Evolutionary conservation across 2,797 vertebrate species (phyloP).

Genomic region (Karalla daura): DNA sequence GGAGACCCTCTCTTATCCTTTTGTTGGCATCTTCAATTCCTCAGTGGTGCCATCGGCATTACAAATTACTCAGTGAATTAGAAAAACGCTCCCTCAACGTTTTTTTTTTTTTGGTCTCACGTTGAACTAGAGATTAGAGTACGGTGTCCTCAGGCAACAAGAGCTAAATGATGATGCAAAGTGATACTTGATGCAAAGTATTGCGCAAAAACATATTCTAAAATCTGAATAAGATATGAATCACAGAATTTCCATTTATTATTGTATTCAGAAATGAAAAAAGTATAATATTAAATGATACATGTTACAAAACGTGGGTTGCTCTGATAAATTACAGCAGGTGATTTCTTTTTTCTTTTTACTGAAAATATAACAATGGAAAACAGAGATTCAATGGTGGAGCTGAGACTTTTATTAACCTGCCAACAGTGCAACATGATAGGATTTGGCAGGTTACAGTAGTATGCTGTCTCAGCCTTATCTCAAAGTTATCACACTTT

Average conservation of each 20-base stretch:
- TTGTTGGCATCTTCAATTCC: slow-evolving; percentile 15
- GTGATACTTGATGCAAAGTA: not conserved
- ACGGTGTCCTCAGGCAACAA: not conserved
- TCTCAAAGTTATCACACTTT: not conserved
- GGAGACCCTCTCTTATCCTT: not conserved
- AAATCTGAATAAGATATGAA: not conserved
- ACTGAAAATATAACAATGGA: not conserved
- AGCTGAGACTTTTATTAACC: not conserved
- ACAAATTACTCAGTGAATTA: not conserved
- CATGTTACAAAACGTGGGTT: not conserved
- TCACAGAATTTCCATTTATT: not conserved
- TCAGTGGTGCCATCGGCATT: not conserved
- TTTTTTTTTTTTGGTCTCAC: not conserved
- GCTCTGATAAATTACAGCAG: not conserved
- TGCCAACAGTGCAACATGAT: not conserved
- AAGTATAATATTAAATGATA: not conserved
- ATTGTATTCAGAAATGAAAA: not conserved
- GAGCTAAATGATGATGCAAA: not conserved
- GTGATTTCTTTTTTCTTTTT: not conserved
- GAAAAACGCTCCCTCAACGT: not conserved
- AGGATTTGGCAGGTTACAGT: not conserved
- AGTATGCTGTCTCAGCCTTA: not conserved
- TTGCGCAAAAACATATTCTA: not conserved
- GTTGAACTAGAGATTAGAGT: not conserved
- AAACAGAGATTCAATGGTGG: not conserved